Evolutionary conservation across 2,888 invertebrate genomes (phyloP), one percentile per base, ranked within the genome.

Genomic region (Cheilosia urbana): DNA sequence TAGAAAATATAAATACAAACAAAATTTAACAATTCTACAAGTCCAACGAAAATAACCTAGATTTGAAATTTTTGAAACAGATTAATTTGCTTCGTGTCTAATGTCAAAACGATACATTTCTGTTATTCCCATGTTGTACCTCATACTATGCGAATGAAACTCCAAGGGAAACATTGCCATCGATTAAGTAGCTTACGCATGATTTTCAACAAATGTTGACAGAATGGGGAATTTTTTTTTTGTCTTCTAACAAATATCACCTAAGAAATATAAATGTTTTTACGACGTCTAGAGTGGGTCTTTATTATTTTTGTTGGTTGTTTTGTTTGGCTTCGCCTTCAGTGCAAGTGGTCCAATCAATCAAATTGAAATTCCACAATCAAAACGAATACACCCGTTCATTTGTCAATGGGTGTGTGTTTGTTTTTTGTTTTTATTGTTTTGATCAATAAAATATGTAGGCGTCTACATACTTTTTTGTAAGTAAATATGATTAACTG

Each of bases 291-390:
- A 40, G 27, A 34, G 47, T 53, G 45, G 24, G 53, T 47, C n/a
- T 58, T 63, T 42, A 2, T 30, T 30, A 9, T 30, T 30, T 30
- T 30, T 6, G 11, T 17, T 66, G 19, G 6, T 66, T 27, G 40
- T 40, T n/a, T 40, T 37, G 37, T 37, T 37, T 37, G 13, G 37
- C 51, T 24, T 62, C 47, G 57, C 55, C 69, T 62, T 76, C 75
- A 24, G 55, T 72, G 76, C 85, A 85, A 85, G 85, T 85, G 85
- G 76, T 71, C 85, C 81, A 85, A 85, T 85, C 85, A 81, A 85
- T 85, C 85, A 85, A 85, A 85, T 62, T 55, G 45, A 77, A 85
- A 85, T 85, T 81, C 80, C 72, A 57, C 77, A 68, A 80, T 85
- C 85, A 77, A 30, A 85, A 80, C 27, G 42, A 73, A 51, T 65